Evolutionary conservation across 2,888 invertebrate species (phyloP).

Genomic region (Crepidodera aurea): DNA sequence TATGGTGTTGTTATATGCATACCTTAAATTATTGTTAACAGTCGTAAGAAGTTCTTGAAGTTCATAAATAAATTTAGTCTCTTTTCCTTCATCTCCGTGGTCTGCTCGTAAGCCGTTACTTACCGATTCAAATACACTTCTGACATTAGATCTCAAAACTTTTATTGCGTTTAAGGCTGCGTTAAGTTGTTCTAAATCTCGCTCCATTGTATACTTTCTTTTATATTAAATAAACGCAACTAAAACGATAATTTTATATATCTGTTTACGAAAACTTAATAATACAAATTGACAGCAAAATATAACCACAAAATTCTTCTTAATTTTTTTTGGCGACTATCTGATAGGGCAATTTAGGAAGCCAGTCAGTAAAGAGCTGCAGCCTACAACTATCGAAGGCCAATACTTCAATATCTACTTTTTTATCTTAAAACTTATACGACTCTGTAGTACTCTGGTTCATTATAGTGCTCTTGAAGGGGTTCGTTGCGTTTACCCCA

Average conservation of each 20-base stretch:
- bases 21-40: constrained; percentile 82
- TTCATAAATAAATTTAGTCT: constrained; percentile 75
- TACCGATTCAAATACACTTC: constrained; percentile 84
- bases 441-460: too few species aligned
- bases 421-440: too few species aligned
- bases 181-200: constrained; percentile 74
- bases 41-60: constrained; percentile 83
- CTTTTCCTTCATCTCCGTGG: constrained; percentile 83
- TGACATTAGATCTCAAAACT: constrained; percentile 81
- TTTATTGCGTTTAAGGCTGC: constrained; percentile 78
- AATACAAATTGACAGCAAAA: too few species aligned
- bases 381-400: too few species aligned
- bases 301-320: too few species aligned
- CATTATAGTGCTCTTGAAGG: too few species aligned
- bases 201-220: constrained; percentile 47
- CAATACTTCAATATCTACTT: too few species aligned
- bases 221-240: not conserved
- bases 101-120: constrained; percentile 83
- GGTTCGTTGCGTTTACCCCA: too few species aligned
- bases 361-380: too few species aligned
- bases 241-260: not conserved
- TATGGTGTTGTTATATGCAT: constrained; percentile 21
- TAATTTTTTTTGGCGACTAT: too few species aligned
- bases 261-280: too few species aligned
- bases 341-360: too few species aligned